phyloP scores from a whole-genome alignment of 2,888 invertebrate species.

The Temnothorax rugatulus region DNA sequence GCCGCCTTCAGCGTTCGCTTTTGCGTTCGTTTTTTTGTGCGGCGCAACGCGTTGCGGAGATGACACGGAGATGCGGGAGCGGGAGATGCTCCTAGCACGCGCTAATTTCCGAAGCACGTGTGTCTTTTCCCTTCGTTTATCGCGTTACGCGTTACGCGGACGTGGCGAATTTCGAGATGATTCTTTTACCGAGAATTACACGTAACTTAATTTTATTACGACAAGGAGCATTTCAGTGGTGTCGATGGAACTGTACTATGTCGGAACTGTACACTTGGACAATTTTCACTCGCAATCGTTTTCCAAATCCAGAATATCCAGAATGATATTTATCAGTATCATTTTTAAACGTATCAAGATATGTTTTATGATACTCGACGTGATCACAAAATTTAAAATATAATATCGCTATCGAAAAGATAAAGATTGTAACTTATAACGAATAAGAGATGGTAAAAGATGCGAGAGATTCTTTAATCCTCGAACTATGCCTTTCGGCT shows the following conservation, averaged over 20 bases:
- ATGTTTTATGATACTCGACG: neutral
- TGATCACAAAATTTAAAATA: neutral
- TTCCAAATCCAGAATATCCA: neutral
- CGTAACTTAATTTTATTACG: neutral
- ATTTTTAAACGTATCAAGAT: neutral
- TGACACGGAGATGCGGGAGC: neutral
- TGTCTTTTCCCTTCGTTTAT: neutral
- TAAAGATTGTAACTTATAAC: neutral
- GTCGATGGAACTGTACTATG: neutral
- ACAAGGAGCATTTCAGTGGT: neutral
- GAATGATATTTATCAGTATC: neutral
- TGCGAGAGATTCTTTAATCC: neutral
- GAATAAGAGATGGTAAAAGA: neutral
- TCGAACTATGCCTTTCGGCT: neutral
- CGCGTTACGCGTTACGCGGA: constrained; percentile 22
- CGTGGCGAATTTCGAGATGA: neutral
- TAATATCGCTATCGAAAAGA: neutral
- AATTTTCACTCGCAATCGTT: neutral
- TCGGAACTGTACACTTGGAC: neutral
- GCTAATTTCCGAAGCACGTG: constrained; percentile 36
- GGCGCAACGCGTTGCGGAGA: neutral
- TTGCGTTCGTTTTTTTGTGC: constrained; percentile 5
- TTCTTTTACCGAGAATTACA: neutral
- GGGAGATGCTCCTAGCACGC: constrained; percentile 21
- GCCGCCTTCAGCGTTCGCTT: constrained; percentile 2